phyloP scores from a whole-genome alignment of 2,113 vertebrate genomes.

The Microtus ochrogaster region DNA sequence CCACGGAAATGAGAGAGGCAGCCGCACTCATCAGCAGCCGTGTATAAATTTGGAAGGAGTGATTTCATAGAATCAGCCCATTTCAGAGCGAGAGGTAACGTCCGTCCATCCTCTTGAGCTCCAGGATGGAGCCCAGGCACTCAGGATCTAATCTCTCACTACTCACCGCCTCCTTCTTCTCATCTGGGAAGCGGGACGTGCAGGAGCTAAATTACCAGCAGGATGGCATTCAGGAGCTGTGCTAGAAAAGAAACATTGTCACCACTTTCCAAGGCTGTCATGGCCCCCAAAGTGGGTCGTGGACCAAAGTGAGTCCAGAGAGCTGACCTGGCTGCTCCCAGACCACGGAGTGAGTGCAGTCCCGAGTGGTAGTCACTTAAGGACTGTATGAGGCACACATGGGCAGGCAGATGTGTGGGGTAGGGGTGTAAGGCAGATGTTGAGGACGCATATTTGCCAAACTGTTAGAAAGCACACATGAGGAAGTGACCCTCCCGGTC shows the following conservation, averaged over 20 bases:
- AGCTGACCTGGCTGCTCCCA: not conserved
- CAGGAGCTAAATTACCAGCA: not conserved
- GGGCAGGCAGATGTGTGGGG: not conserved
- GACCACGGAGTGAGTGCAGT: rapidly evolving
- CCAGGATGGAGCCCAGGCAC: not conserved
- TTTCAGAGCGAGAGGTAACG: slow-evolving; percentile 35
- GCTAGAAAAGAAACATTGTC: rapidly evolving
- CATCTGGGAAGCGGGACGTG: not conserved
- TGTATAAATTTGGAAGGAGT: slow-evolving; percentile 63
- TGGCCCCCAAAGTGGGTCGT: not conserved
- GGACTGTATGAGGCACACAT: not conserved
- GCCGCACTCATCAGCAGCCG: slow-evolving; percentile 41
- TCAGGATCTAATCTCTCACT: slow-evolving; percentile 31
- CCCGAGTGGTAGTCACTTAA: not conserved
- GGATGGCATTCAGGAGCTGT: not conserved
- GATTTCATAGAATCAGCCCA: slow-evolving; percentile 60
- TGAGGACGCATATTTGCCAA: slow-evolving; percentile 63
- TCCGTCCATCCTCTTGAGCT: not conserved
- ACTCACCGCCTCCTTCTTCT: not conserved
- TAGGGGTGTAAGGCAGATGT: slow-evolving; percentile 44
- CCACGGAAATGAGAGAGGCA: slow-evolving; percentile 58
- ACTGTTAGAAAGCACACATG: slow-evolving; percentile 15
- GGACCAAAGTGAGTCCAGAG: not conserved
- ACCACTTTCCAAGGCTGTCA: not conserved
- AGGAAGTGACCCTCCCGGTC: slow-evolving; percentile 30